A percentile compares a stretch with the other conserved stretches of the same genome.
phyloP scores from a whole-genome alignment of 2,113 vertebrate species.

The Gyps fulvus region DNA sequence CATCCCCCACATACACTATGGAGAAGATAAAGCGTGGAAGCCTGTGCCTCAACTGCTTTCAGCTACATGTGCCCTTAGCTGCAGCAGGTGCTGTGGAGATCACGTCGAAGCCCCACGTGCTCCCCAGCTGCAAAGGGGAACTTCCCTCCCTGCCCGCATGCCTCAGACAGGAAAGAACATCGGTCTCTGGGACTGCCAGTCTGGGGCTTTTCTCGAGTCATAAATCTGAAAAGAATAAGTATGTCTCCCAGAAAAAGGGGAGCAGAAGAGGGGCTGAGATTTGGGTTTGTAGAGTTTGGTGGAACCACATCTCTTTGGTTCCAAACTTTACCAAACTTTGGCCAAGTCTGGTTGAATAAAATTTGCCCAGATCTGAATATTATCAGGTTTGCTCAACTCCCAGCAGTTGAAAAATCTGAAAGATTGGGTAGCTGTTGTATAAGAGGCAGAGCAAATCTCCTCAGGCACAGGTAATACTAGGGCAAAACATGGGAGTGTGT shows the following conservation, averaged over 20 bases:
- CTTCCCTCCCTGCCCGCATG: neutral
- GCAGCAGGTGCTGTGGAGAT: neutral
- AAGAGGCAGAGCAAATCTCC: neutral
- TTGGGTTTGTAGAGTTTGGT: neutral
- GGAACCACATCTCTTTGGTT: neutral
- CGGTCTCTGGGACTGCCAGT: neutral
- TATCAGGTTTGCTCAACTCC: neutral
- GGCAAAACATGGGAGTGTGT: neutral
- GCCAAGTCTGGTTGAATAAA: neutral
- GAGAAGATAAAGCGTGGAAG: neutral
- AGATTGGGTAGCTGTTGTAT: neutral
- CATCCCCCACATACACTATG: fast-evolving
- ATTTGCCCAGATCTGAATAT: neutral
- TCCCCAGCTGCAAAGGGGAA: neutral
- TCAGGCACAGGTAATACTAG: neutral
- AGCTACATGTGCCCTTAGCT: neutral
- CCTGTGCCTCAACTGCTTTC: neutral
- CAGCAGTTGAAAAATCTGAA: neutral
- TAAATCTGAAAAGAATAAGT: neutral
- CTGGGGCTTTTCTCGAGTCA: neutral
- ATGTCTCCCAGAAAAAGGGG: neutral
- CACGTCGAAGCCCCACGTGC: fast-evolving
- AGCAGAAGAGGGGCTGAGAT: neutral
- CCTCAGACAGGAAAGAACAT: neutral
- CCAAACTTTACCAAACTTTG: neutral